Evolutionary conservation across 2,113 vertebrate genomes (phyloP), one percentile per base, ranked within the genome.

Genomic region (Gasterosteus nipponicus): DNA sequence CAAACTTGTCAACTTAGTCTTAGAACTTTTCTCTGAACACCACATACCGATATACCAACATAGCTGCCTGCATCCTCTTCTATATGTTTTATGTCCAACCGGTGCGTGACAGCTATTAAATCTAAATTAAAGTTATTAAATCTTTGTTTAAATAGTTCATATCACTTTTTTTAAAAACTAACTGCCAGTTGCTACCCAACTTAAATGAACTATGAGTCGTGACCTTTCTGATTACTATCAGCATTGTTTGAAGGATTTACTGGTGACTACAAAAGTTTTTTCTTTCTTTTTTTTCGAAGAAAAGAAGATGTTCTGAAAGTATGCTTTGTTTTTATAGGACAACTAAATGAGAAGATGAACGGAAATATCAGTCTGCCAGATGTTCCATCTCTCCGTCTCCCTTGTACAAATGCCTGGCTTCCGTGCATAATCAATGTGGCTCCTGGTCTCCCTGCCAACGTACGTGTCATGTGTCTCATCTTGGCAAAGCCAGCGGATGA

Each of bases 381-480:
- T 39, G 1, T 47, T 60, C 12, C 5, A 44, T 35, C 10, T 70
- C 10, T 3, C 31, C 35, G 8, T 44, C 19, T 56, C 8, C 18
- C 0, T 16, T 46, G 73, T 77, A 14, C 38, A 73, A 14, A 73
- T 69, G 38, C 11, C 44, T 22, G 47, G 59, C 11, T 39, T 81
- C 31, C 65, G 18, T 15, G 57, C 31, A 61, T 66, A 70, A 66
- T 81, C 78, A 69, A 70, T 71, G 65, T 73, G 1, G 35, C 56
- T 62, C 39, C 70, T 46, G 58, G 74, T 31, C 39, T 77, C 54
- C 46, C 31, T 70, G 60, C 60, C 74, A 77, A 65, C 18, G 22
- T 67, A 35, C 73, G 18, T 70, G 64, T 70, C 12, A 59, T 75
- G 60, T 81, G 60, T 26, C 62, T 69, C 18, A 69, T 68, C 64